Evolutionary conservation across 2,888 invertebrate genomes (phyloP), one percentile per base, ranked within the genome.

Genomic region (Cepaea hortensis): DNA sequence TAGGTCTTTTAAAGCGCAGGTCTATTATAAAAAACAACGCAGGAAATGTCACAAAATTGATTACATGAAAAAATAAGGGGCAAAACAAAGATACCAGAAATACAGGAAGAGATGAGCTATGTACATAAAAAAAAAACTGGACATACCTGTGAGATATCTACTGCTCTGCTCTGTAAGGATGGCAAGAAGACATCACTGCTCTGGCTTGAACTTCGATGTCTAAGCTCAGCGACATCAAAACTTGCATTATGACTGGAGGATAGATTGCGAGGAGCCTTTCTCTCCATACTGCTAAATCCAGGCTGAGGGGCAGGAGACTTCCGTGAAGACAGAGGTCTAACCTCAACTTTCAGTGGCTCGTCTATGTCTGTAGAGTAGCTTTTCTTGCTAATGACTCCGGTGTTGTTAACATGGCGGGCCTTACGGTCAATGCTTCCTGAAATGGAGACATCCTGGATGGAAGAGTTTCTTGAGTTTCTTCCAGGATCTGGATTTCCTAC

Each of bases 161-260:
- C 85, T 9, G 85, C 80, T 84, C 89, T 90, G 81, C 55, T 81
- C 7, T 89, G 83, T 13, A 76, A 81, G 13, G 87, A n/a, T 11
- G 89, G 88, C 76, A 88, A 81, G 87, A 91, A 91, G 61, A 91
- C 91, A 80, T 91, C 91, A 81, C 89, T 90, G 83, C 85, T 83
- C 81, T 88, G 88, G 61, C 89, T 89, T 55, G 84, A 55, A 73
- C 86, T 89, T 15, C 89, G 87, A 20, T 87, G 87, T 9, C 88
- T 77, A 9, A 82, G 35, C n/a, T 86, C 86, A 46, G 35, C 81
- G 6, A 75, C 76, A 79, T 85, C 85, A 75, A 85, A 84, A 80
- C 87, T 88, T 48, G 80, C 65, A 73, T 86, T 82, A 50, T 81
- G 81, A n/a, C 80, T 80, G 23, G 83, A n/a, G 7, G 72, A 61